Percentiles rank a stretch among this genome's conserved stretches.
phyloP scores from a whole-genome alignment of 2,797 vertebrate species.

The Xenops minutus region DNA sequence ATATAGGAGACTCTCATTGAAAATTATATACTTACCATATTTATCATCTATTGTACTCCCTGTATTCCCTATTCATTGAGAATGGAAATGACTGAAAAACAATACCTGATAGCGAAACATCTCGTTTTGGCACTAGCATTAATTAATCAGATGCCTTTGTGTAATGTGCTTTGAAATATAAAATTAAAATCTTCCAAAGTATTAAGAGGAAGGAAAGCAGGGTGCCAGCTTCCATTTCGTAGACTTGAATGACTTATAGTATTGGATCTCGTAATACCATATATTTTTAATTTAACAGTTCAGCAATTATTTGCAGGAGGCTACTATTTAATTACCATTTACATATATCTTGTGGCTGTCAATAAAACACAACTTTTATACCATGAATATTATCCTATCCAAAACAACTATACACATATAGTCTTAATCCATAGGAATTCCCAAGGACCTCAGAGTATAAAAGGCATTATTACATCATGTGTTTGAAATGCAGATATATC shows the following conservation, averaged over 20 bases:
- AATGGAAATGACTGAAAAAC: neutral
- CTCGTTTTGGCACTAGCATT: neutral
- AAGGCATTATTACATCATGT: slow-evolving; percentile 32
- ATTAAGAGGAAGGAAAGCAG: neutral
- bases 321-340: neutral
- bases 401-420: neutral
- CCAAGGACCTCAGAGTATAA: neutral
- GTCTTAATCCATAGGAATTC: neutral
- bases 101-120: neutral
- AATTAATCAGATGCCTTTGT: neutral
- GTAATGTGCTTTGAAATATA: neutral
- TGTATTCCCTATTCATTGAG: neutral
- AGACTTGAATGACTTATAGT: neutral
- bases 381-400: neutral
- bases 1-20: neutral
- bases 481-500: slow-evolving; percentile 23
- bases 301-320: neutral
- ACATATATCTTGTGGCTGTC: neutral
- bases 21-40: neutral
- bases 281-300: neutral
- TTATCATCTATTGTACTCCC: neutral
- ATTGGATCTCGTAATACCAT: neutral
- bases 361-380: neutral
- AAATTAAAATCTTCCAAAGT: neutral
- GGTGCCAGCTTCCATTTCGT: neutral